These are phyloP conservation scores for Aleiodes leptofemur DNA, from an alignment of 2,888 invertebrate species.

Conservation along the genomic window DNA sequence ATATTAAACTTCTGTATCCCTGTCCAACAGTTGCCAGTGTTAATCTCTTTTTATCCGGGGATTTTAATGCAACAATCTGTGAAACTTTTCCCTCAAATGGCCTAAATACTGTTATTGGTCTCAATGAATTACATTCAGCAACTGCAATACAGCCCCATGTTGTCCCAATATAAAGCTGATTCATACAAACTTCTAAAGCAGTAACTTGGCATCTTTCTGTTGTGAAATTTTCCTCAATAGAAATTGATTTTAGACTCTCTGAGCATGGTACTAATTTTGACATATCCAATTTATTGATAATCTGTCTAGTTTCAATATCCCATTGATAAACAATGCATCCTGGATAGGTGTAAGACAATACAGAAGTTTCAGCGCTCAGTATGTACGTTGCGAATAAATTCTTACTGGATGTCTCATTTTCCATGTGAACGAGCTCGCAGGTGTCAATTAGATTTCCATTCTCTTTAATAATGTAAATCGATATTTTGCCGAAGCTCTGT, in stretches of 20 bases:
- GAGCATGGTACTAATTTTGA: constrained; percentile 94
- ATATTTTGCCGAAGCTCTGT: constrained; percentile 86
- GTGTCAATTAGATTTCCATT: constrained; percentile 71
- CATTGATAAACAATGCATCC: constrained; percentile 93
- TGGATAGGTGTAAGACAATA: constrained; percentile 91
- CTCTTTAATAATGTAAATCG: constrained; percentile 85
- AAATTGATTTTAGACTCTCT: constrained; percentile 92
- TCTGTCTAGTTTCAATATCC: constrained; percentile 82
- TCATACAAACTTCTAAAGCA: constrained; percentile 70
- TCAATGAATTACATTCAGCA: constrained; percentile 86
- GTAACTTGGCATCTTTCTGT: constrained; percentile 85
- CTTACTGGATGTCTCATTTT: constrained; percentile 78
- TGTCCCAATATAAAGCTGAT: constrained; percentile 92
- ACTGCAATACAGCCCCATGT: constrained; percentile 96
- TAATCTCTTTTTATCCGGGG: constrained; percentile 74
- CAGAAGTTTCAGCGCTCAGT: constrained; percentile 79
- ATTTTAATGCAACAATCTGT: constrained; percentile 72
- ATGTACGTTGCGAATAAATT: constrained; percentile 84
- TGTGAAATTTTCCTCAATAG: constrained; percentile 90
- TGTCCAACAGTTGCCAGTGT: constrained; percentile 88
- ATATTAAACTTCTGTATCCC: constrained; percentile 88
- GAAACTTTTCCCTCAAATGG: constrained; percentile 91
- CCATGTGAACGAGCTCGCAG: constrained; percentile 83
- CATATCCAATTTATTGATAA: constrained; percentile 90
- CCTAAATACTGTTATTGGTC: constrained; percentile 94